Percentiles rank a stretch among this genome's conserved stretches.
These are phyloP conservation scores for Ploceus nigricollis DNA, from an alignment of 2,113 vertebrate genomes.

Conservation along the genomic window DNA sequence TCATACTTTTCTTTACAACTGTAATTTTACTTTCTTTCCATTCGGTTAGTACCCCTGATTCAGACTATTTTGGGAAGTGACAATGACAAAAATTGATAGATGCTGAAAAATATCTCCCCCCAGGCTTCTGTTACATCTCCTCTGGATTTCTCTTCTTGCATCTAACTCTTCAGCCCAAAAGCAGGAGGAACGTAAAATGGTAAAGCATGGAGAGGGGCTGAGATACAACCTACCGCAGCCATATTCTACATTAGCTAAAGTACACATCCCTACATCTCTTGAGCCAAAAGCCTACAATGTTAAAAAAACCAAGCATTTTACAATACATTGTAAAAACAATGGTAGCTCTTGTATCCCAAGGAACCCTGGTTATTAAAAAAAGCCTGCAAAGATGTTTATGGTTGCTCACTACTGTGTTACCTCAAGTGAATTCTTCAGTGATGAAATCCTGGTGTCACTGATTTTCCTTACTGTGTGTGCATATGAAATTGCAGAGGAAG, in stretches of 20 bases:
- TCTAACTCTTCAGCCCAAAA: neutral
- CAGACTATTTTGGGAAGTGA: neutral
- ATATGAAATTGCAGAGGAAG: neutral
- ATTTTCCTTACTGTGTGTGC: neutral
- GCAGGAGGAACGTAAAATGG: neutral
- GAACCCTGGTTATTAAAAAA: neutral
- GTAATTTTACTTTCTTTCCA: neutral
- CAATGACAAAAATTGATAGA: neutral
- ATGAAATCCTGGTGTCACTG: neutral
- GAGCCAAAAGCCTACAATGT: neutral
- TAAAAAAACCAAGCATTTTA: neutral
- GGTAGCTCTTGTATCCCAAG: neutral
- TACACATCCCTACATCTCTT: neutral
- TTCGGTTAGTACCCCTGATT: neutral
- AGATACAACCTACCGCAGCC: neutral
- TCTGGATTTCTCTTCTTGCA: neutral
- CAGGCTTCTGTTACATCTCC: neutral
- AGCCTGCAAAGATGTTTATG: neutral
- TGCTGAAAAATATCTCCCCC: neutral
- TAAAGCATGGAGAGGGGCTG: neutral
- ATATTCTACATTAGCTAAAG: neutral
- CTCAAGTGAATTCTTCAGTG: neutral
- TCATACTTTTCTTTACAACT: neutral
- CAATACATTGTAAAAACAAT: neutral
- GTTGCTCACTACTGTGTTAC: neutral